Evolutionary conservation across 2,888 invertebrate genomes (phyloP), one percentile per base, ranked within the genome.

Genomic region (Silvanus unidentatus): DNA sequence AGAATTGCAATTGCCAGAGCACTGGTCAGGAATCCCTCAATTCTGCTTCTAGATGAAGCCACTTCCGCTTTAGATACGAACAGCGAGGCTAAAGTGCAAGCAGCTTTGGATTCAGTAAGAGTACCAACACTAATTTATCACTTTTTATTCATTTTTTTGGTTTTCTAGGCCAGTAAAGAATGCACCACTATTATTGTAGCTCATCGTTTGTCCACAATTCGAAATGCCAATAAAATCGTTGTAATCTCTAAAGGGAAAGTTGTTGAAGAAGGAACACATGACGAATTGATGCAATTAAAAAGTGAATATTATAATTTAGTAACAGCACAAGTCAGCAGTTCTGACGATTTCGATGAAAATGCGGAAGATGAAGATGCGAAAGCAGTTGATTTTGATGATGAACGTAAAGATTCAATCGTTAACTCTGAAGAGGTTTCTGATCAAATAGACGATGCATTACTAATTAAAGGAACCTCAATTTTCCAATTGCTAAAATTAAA

Each of bases 1-100:
- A 76, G 92, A 45, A 88, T 93, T 34, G 93, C 93, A 2, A 93
- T 94, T 57, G 94, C 94, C 0, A 76, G 94, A 50, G 93, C 93
- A 0, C 72, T 95, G 3, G 79, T 94, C 1, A 76, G 88, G 22
- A 81, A 90, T 64, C 93, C 94, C 0, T 77, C 79, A 41, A 84
- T 94, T 50, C 70, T 90, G 32, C 71, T 90, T 1, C 67, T 89
- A 12, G 93, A 94, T 58, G 93, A 94, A 70, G 93, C 92, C 0
- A 94, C 94, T 1, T 92, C 91, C 1, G 93, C 93, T 0, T 75
- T 93, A 11, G 93, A 94, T 64, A 86, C 86, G 0, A 81, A 84
- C 29, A 91, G 89, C 49, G 95, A 96, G 74, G 79, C 84, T 0
- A 81, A 87, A 69, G 93, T 95, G 0, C 93, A 94, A 71, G 80